Conservation (phyloP, 2,888 invertebrate genomes). For the Phaonia tiefii region DNA sequence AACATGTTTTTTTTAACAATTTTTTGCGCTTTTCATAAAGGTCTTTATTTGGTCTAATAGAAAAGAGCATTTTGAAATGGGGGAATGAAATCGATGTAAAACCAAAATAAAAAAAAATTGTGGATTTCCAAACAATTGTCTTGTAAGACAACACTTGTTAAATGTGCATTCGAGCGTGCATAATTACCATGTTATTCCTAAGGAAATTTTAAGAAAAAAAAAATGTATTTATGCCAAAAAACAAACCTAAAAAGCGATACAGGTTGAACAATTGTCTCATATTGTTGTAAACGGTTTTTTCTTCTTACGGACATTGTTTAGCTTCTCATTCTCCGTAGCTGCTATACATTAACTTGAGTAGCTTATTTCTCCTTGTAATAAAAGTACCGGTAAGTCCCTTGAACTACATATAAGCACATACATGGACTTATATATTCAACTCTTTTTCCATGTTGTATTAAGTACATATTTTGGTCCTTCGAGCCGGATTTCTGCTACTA, state of each 20-base stretch:
- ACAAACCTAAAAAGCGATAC: background rate
- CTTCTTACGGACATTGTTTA: background rate
- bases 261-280: constrained; percentile 48
- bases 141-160: constrained; percentile 50
- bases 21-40: background rate
- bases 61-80: background rate
- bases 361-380: background rate
- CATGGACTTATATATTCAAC: too few species aligned
- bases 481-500: too few species aligned
- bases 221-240: background rate
- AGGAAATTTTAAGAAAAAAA: constrained; percentile 24
- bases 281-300: constrained; percentile 28
- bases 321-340: background rate
- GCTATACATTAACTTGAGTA: background rate
- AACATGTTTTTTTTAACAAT: constrained; percentile 9
- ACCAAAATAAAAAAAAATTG: background rate
- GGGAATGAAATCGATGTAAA: background rate
- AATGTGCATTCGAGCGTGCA: constrained; percentile 60
- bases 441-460: too few species aligned
- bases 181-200: constrained; percentile 48
- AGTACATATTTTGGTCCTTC: too few species aligned
- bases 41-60: constrained; percentile 42
- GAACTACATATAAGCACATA: background rate
- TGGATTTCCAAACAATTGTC: constrained; percentile 37
- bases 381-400: background rate